Conservation (phyloP, 64 coral and sea anemone species). For the Astreopora myriophthalma region DNA sequence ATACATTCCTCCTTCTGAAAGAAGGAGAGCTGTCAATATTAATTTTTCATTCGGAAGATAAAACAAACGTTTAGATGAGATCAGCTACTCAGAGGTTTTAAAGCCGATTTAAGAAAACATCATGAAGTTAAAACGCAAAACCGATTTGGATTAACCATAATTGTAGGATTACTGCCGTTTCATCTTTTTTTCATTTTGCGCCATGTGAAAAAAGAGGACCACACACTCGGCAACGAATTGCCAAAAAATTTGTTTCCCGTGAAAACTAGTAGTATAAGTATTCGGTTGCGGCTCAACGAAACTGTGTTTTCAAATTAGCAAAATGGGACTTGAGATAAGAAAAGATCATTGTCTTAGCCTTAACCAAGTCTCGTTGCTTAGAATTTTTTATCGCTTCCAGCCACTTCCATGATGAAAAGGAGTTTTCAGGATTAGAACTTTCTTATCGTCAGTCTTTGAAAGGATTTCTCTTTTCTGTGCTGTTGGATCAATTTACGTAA, state of each 20-base stretch:
- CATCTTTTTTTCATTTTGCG: background rate
- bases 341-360: background rate
- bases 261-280: background rate
- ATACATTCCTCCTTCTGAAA: background rate
- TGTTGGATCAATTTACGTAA: too few relatives aligned
- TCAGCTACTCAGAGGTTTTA: background rate
- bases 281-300: too few relatives aligned
- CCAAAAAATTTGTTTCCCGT: background rate
- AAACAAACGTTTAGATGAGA: background rate
- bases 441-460: background rate
- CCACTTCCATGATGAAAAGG: background rate
- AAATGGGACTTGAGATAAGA: background rate
- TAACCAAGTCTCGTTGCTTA: background rate
- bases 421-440: background rate
- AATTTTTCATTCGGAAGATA: background rate
- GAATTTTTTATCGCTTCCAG: background rate
- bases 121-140: background rate
- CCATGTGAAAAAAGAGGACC: background rate
- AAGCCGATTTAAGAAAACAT: constrained; percentile 10
- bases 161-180: background rate
- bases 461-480: background rate
- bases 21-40: constrained; percentile 7
- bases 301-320: too few relatives aligned
- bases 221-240: background rate
- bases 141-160: constrained; percentile 1